Conservation (phyloP, 2,797 vertebrate species). For the Diceros bicornis region DNA sequence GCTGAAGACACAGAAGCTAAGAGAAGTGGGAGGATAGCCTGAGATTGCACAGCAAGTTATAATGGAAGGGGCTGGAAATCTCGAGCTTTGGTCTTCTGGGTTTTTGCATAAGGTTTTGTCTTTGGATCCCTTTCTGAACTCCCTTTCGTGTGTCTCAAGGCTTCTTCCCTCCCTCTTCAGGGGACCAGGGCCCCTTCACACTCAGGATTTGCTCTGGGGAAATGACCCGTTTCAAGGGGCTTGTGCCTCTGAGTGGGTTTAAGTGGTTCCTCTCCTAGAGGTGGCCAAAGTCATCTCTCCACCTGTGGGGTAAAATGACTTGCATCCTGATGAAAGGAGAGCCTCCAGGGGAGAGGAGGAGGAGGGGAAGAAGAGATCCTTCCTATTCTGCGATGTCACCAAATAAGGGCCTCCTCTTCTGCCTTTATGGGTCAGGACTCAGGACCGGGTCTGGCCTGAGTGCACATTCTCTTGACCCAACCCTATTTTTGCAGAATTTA, state of each 20-base stretch:
- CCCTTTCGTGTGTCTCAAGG: not conserved
- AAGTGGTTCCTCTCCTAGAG: not conserved
- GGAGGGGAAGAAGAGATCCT: not conserved
- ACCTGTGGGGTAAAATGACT: not conserved
- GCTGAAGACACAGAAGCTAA: not conserved
- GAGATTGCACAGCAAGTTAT: rapidly evolving
- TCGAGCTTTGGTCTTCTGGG: not conserved
- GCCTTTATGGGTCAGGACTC: not conserved
- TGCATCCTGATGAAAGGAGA: not conserved
- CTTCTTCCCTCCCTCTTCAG: not conserved
- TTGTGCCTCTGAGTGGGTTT: not conserved
- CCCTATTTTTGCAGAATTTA: not conserved
- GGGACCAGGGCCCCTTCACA: not conserved
- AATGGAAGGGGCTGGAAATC: not conserved
- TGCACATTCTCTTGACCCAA: not conserved
- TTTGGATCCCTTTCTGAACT: not conserved
- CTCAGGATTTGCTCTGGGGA: not conserved
- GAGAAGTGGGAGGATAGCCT: too few relatives aligned
- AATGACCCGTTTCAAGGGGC: not conserved
- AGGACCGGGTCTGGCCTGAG: not conserved
- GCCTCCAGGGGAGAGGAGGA: not conserved
- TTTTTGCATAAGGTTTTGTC: not conserved
- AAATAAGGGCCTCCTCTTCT: not conserved
- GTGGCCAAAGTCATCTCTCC: not conserved
- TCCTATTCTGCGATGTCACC: not conserved